Percentiles rank a stretch among this genome's conserved stretches.
These are phyloP conservation scores for Hipparchia sbordonii DNA, from an alignment of 2,888 invertebrate species.

Conservation along the genomic window DNA sequence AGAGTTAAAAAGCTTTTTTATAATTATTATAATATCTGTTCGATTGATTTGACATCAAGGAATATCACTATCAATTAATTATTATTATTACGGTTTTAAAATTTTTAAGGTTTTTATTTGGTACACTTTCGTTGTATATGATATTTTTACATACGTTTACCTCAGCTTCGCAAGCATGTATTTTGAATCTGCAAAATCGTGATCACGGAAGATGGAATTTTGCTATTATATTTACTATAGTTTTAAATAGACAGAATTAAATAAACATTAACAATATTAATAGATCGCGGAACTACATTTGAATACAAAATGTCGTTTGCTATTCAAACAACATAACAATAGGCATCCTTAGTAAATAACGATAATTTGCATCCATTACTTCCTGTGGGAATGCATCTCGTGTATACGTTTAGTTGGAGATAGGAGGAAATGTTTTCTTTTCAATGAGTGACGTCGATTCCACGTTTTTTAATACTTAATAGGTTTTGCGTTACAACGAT, in stretches of 20 bases:
- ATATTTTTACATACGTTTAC: no score
- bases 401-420: conserved; percentile 23
- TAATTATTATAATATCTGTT: no score
- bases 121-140: no score
- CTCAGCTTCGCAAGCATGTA: background rate
- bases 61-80: no score
- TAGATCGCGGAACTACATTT: conserved; percentile 25
- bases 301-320: conserved; percentile 30
- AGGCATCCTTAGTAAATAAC: conserved; percentile 30
- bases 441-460: conserved; percentile 10
- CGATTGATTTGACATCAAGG: no score
- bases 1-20: no score
- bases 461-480: conserved; percentile 8
- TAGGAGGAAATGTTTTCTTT: conserved; percentile 29
- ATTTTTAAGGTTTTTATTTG: no score
- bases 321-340: conserved; percentile 29
- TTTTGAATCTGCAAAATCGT: background rate
- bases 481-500: background rate
- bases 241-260: background rate
- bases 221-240: no score
- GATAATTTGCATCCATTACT: conserved; percentile 36
- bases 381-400: conserved; percentile 34
- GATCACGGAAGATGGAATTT: background rate
- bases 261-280: conserved; percentile 21
- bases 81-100: no score